Evolutionary conservation across 2,888 invertebrate species (phyloP).

Genomic region (Tryphoninae sp.): DNA sequence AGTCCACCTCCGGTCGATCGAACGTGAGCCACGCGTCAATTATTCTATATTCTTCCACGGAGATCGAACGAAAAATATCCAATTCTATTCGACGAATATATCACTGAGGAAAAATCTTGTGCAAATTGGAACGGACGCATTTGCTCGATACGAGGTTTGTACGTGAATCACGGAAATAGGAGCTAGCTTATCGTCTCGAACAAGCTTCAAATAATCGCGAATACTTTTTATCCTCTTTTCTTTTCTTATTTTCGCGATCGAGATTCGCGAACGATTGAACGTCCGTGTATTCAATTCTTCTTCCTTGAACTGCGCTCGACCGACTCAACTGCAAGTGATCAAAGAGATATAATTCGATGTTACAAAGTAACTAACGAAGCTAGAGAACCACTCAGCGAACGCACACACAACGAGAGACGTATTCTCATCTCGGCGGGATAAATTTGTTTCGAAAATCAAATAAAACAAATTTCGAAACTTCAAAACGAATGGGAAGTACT

Average conservation of each 20-base stretch:
- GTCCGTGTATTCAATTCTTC: background rate
- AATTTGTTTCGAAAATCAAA: background rate
- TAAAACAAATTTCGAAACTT: background rate
- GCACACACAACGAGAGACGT: background rate
- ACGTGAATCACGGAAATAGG: background rate
- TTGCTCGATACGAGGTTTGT: conserved; percentile 10
- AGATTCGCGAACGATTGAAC: background rate
- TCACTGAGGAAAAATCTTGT: conserved; percentile 21
- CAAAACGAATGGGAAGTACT: no score
- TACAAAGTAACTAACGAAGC: conserved; percentile 19
- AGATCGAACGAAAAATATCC: conserved; percentile 19
- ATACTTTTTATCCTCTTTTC: background rate
- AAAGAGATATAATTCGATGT: conserved; percentile 20
- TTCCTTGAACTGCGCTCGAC: no score
- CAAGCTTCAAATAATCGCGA: background rate
- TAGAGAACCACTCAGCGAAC: background rate
- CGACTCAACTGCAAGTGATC: background rate
- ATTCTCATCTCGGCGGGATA: no score
- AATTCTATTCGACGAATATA: conserved; percentile 18
- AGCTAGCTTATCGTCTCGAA: background rate
- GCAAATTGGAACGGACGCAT: conserved; percentile 10
- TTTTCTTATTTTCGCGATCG: background rate
- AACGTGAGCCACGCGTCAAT: conserved; percentile 45
- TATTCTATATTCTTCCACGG: conserved; percentile 41
- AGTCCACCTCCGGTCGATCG: conserved; percentile 16